Evolutionary conservation across 2,797 vertebrate species (phyloP).

Genomic region (Gallinago solitaria): DNA sequence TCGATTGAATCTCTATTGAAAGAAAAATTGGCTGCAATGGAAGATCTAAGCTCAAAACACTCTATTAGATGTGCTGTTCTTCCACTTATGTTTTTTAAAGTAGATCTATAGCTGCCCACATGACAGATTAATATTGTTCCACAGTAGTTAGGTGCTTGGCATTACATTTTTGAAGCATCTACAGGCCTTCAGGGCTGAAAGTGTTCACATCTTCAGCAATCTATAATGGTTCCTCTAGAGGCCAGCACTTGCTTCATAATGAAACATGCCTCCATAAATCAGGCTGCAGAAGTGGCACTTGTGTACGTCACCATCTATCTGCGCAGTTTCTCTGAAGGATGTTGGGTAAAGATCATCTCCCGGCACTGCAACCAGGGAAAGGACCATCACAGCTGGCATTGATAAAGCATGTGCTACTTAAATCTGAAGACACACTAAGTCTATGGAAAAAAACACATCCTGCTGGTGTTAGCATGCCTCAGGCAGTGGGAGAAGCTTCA

Average conservation of each 20-base stretch:
- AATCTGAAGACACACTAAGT: constrained; percentile 80
- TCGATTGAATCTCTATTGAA: neutral
- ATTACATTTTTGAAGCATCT: constrained; percentile 81
- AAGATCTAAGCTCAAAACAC: constrained; percentile 59
- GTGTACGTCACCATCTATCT: constrained; percentile 80
- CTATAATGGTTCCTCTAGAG: constrained; percentile 82
- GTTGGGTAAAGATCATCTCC: constrained; percentile 66
- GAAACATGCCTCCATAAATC: constrained; percentile 91
- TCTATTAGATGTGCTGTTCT: constrained; percentile 49
- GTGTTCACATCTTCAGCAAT: constrained; percentile 80
- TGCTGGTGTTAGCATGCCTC: constrained; percentile 81
- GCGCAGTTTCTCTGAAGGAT: constrained; percentile 62
- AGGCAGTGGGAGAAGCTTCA: constrained; percentile 84
- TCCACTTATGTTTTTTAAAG: constrained; percentile 80
- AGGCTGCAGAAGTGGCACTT: constrained; percentile 83
- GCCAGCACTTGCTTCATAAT: constrained; percentile 78
- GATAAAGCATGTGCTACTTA: constrained; percentile 77
- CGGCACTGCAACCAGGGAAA: constrained; percentile 58
- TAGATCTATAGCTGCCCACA: constrained; percentile 82
- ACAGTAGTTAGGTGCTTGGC: constrained; percentile 86
- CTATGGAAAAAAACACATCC: constrained; percentile 71
- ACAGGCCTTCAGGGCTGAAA: constrained; percentile 83
- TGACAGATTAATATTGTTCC: constrained; percentile 90
- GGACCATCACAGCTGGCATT: constrained; percentile 74
- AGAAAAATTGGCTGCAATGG: constrained; percentile 20